phyloP scores from a whole-genome alignment of 2,888 invertebrate species.

The Cheiracanthium punctorium region DNA sequence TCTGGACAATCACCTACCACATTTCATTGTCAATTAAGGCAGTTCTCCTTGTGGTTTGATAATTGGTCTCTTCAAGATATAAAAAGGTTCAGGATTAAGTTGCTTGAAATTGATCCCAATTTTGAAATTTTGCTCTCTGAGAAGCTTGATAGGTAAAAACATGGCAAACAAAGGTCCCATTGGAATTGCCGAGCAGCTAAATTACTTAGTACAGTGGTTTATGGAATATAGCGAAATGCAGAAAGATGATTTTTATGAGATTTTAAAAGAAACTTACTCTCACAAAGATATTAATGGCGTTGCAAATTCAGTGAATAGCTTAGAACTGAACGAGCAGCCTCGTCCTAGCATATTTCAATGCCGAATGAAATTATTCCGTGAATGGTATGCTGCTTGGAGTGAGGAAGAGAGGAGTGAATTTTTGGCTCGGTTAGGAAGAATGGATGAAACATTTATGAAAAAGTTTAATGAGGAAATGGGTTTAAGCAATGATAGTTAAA shows the following conservation, averaged over 20 bases:
- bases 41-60: conserved; percentile 47
- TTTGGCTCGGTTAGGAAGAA: conserved; percentile 74
- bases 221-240: conserved; percentile 92
- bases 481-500: conserved; percentile 41
- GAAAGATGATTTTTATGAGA: conserved; percentile 87
- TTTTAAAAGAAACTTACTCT: conserved; percentile 82
- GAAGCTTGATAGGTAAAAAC: not conserved
- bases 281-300: conserved; percentile 52
- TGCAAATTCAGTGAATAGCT: conserved; percentile 54
- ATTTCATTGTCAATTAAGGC: conserved; percentile 50
- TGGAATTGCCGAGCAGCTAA: conserved; percentile 79
- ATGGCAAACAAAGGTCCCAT: conserved; percentile 66
- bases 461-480: conserved; percentile 73
- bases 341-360: conserved; percentile 77
- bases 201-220: conserved; percentile 90
- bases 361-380: conserved; percentile 76
- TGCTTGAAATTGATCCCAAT: conserved; percentile 32
- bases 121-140: conserved; percentile 24
- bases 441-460: conserved; percentile 75
- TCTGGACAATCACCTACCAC: conserved; percentile 10
- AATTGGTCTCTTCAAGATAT: conserved; percentile 50
- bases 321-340: conserved; percentile 72
- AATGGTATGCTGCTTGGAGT: conserved; percentile 77
- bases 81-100: conserved; percentile 37
- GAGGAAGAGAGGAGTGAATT: conserved; percentile 74